These are phyloP conservation scores for Nothura maculosa DNA, from an alignment of 2,797 vertebrate species.

Conservation along the genomic window DNA sequence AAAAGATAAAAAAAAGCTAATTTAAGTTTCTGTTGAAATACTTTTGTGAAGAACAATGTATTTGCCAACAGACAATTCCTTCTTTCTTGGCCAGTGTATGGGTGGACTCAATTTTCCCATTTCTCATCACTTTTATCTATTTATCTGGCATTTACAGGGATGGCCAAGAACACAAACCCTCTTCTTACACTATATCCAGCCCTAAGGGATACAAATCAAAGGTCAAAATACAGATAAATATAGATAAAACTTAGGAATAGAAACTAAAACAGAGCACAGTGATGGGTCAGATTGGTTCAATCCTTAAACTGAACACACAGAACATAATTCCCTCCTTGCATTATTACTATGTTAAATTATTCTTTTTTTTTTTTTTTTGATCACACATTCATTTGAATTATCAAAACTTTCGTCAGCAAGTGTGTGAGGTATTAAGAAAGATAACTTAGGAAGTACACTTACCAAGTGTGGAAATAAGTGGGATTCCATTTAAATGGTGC, in stretches of 20 bases:
- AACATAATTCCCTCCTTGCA: neutral
- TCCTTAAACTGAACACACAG: neutral
- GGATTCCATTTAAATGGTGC: slow-evolving; percentile 19
- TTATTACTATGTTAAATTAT: neutral
- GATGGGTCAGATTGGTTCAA: neutral
- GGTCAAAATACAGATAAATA: neutral
- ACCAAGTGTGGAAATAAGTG: slow-evolving; percentile 1
- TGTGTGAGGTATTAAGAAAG: neutral
- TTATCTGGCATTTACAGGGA: neutral
- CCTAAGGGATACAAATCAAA: neutral
- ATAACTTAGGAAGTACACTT: neutral
- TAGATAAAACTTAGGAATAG: neutral
- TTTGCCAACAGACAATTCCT: neutral
- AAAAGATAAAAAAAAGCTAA: neutral
- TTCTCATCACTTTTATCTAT: neutral
- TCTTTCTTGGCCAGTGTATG: neutral
- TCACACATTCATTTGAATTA: neutral
- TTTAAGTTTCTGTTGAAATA: neutral
- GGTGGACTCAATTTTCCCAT: neutral
- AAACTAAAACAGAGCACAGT: neutral
- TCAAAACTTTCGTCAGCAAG: neutral
- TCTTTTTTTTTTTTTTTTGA: neutral
- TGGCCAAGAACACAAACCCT: neutral
- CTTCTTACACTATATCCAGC: neutral
- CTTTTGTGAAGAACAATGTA: accelerated